Conservation (phyloP, 2,113 vertebrate species). For the Vireo altiloquus region DNA sequence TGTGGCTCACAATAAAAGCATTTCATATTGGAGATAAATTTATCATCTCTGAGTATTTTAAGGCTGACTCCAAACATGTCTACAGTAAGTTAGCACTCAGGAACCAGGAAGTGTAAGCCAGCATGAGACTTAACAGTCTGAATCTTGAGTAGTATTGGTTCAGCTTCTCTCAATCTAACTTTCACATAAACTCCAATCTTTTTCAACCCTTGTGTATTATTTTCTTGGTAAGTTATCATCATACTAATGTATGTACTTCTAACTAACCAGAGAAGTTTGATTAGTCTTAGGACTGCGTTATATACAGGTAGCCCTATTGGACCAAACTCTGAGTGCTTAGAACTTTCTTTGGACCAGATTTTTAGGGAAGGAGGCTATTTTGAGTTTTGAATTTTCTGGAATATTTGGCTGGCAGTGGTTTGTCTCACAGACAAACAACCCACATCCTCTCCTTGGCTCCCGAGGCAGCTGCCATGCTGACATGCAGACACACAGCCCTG, state of each 20-base stretch:
- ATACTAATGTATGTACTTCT: neutral
- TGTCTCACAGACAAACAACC: too few species aligned
- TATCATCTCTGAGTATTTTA: neutral
- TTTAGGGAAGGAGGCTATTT: neutral
- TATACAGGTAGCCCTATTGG: neutral
- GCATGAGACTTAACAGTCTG: neutral
- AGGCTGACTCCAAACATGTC: neutral
- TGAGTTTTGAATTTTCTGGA: neutral
- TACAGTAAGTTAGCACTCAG: neutral
- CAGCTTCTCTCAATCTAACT: too few species aligned
- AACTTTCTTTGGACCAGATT: neutral
- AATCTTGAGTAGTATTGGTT: neutral
- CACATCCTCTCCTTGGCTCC: neutral
- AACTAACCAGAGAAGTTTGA: neutral
- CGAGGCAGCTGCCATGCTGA: neutral
- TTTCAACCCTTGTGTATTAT: neutral
- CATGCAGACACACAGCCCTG: neutral
- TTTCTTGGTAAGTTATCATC: neutral
- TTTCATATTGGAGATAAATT: neutral
- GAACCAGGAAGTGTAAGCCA: neutral
- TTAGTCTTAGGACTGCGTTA: neutral
- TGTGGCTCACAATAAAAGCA: neutral
- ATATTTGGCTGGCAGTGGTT: neutral
- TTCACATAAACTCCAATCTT: too few species aligned
- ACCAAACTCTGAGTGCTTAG: neutral